Conservation (phyloP, 2,888 invertebrate genomes). For the Podabrus alpinus region DNA sequence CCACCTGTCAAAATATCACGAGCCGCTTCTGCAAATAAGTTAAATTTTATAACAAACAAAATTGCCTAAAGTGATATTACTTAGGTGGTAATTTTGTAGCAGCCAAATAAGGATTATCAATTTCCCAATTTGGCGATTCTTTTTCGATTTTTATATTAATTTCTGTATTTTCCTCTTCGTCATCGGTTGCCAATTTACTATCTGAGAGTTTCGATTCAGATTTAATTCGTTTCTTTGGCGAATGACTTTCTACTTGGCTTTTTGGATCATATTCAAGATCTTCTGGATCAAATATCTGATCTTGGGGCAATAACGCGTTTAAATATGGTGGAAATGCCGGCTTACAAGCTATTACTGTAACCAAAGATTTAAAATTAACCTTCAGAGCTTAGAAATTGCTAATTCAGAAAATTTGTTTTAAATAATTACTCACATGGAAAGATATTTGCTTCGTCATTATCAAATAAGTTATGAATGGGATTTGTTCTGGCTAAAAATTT, state of each 20-base stretch:
- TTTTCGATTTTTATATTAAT: conserved; percentile 50
- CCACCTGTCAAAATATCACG: no score
- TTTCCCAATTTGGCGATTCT: conserved; percentile 57
- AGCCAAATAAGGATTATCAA: conserved; percentile 76
- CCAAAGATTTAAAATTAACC: conserved; percentile 27
- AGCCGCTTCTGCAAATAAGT: no score
- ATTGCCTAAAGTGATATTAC: background rate
- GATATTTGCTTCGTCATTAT: conserved; percentile 84
- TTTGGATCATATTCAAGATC: conserved; percentile 75
- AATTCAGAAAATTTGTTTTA: background rate
- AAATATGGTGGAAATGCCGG: conserved; percentile 81
- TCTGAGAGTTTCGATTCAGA: conserved; percentile 41
- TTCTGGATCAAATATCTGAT: conserved; percentile 93
- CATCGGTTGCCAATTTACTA: conserved; percentile 48
- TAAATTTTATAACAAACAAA: background rate
- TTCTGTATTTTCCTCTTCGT: conserved; percentile 50
- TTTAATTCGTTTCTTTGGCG: conserved; percentile 46
- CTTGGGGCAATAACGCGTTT: conserved; percentile 85
- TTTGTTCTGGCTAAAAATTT: conserved; percentile 93
- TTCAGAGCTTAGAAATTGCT: no score
- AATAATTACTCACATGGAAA: conserved; percentile 76
- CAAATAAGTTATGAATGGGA: conserved; percentile 84
- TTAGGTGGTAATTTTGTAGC: conserved; percentile 52
- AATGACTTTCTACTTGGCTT: conserved; percentile 47
- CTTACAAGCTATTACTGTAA: conserved; percentile 85